Percentiles rank a stretch among this genome's conserved stretches.
Conservation (phyloP, 2,888 invertebrate genomes). For the Frankliniella fusca region DNA sequence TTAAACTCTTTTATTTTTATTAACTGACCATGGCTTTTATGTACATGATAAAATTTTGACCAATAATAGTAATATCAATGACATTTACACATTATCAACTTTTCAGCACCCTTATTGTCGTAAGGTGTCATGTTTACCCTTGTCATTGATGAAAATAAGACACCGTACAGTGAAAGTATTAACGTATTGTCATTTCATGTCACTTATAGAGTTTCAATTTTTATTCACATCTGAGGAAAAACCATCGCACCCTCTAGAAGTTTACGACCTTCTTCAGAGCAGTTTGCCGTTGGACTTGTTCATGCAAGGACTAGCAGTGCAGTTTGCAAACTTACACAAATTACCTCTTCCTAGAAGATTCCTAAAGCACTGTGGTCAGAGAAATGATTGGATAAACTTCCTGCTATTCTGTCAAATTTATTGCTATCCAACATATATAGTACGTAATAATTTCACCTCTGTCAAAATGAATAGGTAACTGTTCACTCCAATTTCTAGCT, state of each 20-base stretch:
- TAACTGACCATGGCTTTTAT: too few species aligned
- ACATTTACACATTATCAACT: too few species aligned
- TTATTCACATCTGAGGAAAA: neutral
- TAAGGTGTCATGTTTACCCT: too few species aligned
- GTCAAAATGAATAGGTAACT: slow-evolving; percentile 17
- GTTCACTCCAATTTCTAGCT: neutral
- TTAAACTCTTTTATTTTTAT: too few species aligned
- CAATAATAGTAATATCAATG: too few species aligned
- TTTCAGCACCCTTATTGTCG: too few species aligned
- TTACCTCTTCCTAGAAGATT: slow-evolving; percentile 57
- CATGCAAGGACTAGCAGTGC: slow-evolving; percentile 53
- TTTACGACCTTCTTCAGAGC: slow-evolving; percentile 50
- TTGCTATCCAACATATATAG: slow-evolving; percentile 61
- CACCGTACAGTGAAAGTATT: too few species aligned
- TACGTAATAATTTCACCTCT: slow-evolving; percentile 41
- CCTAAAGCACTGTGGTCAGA: slow-evolving; percentile 56
- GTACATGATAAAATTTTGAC: too few species aligned
- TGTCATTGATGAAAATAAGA: too few species aligned
- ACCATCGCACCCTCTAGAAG: slow-evolving; percentile 41
- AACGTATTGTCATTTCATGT: neutral
- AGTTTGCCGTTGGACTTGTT: slow-evolving; percentile 43
- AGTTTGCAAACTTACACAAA: slow-evolving; percentile 58
- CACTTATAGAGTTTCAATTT: neutral
- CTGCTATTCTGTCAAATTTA: slow-evolving; percentile 65
- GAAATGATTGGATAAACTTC: slow-evolving; percentile 67